phyloP scores from a whole-genome alignment of 1,140 invertebrate species.

The Eupristina koningsbergeri region DNA sequence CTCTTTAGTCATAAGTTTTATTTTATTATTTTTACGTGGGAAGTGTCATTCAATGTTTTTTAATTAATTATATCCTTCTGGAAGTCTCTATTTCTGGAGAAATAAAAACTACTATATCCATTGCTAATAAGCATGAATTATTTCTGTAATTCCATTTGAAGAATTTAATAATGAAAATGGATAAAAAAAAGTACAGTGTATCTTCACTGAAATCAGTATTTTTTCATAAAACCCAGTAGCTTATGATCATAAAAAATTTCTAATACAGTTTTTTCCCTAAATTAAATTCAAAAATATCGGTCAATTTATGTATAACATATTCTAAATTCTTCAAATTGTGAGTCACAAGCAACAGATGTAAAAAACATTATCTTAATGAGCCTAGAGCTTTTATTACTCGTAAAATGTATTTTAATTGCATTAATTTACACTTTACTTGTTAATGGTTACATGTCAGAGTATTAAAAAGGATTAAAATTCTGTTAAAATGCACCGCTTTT shows the following conservation, averaged over 20 bases:
- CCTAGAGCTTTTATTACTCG: neutral
- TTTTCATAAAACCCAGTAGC: no score
- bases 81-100: neutral
- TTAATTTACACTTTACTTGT: neutral
- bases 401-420: constrained; percentile 15
- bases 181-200: neutral
- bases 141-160: neutral
- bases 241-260: neutral
- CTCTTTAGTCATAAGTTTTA: neutral
- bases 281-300: neutral
- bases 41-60: neutral
- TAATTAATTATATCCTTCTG: neutral
- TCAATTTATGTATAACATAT: neutral
- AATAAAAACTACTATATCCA: neutral
- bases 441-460: neutral
- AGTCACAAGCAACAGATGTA: neutral
- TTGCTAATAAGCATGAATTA: neutral
- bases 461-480: neutral
- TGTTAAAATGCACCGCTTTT: neutral
- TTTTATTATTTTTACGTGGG: neutral
- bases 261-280: neutral
- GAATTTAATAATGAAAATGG: neutral
- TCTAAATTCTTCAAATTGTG: neutral
- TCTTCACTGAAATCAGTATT: neutral
- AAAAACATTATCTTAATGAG: neutral